Evolutionary conservation across 2,113 vertebrate species (phyloP), one percentile per base, ranked within the genome.

Genomic region (Haemorhous mexicanus): DNA sequence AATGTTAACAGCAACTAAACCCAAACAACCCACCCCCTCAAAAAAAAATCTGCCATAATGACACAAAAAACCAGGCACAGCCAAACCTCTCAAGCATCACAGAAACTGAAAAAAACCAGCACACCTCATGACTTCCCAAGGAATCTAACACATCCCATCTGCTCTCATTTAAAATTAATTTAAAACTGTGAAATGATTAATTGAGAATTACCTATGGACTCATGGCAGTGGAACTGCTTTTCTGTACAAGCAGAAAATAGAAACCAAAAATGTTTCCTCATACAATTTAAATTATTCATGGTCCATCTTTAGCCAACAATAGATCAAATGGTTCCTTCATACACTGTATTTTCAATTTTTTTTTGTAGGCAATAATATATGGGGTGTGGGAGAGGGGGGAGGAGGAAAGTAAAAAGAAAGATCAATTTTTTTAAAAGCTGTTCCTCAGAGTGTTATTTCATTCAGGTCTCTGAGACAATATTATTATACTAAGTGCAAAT

Each of bases 131-230:
- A 30, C 49, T 96, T 95, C 90, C n/a, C 52, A 88, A 79, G 24
- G 24, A 84, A 33, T 55, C 18, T 52, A 77, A 49, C 22, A 44
- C 27, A 67, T 88, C 41, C 47, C 49, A 89, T 67, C 17, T 91
- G 84, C 92, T 96, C 58, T 77, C 43, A 89, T 95, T 94, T 81
- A 74, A 94, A 95, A 97, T 93, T 95, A 94, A 91, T 88, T 77
- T 91, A 93, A 84, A 94, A 72, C 80, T 95, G 24, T 81, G 84
- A 92, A 95, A 95, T 74, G 41, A 84, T 94, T 88, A 76, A 77
- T 93, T 95, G 62, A 93, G 26, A 97, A 96, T 94, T 94, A 92
- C 86, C 52, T 82, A 11, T 73, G 46, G 37, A 82, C 64, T 89
- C 58, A 73, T 0, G 4, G 26, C 53, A 89, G 69, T 73, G 84